phyloP scores from a whole-genome alignment of 2,888 invertebrate species.

The Hypselothyrea guttata region DNA sequence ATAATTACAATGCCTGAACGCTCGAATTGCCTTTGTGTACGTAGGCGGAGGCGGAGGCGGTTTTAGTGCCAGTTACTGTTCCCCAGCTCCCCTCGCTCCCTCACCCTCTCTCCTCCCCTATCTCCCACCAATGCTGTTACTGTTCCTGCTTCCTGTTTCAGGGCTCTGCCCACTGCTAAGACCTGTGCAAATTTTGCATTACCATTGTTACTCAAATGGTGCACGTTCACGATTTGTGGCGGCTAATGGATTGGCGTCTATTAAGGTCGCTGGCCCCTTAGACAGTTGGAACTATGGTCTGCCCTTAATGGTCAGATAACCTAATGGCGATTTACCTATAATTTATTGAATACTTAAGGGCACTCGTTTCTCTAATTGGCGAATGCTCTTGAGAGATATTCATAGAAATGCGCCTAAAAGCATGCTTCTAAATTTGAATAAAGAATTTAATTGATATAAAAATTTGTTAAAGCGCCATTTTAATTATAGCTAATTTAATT shows the following conservation, averaged over 20 bases:
- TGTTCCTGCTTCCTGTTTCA: slow-evolving; percentile 1
- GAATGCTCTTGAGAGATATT: slow-evolving; percentile 14
- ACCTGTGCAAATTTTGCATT: slow-evolving; percentile 49
- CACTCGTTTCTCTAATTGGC: slow-evolving; percentile 29
- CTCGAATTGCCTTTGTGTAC: slow-evolving; percentile 29
- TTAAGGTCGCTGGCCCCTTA: slow-evolving; percentile 32
- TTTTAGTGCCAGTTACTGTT: slow-evolving; percentile 38
- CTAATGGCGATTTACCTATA: slow-evolving; percentile 39
- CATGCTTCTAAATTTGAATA: no score
- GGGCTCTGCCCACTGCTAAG: slow-evolving; percentile 18
- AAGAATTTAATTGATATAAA: no score
- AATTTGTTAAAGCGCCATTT: no score
- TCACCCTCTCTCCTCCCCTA: neutral
- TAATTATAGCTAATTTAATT: no score
- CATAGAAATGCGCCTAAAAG: no score
- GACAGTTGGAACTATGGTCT: no score
- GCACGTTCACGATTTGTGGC: slow-evolving; percentile 59
- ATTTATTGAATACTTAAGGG: slow-evolving; percentile 43
- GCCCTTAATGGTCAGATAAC: slow-evolving; percentile 33
- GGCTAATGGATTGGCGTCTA: slow-evolving; percentile 71
- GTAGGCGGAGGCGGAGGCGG: slow-evolving; percentile 26
- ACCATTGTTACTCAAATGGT: slow-evolving; percentile 53
- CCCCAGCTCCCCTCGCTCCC: neutral
- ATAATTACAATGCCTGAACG: slow-evolving; percentile 70
- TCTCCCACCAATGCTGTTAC: neutral